A percentile compares a stretch with the other conserved stretches of the same genome.
Conservation (phyloP, 2,113 vertebrate species). For the Crocuta crocuta region DNA sequence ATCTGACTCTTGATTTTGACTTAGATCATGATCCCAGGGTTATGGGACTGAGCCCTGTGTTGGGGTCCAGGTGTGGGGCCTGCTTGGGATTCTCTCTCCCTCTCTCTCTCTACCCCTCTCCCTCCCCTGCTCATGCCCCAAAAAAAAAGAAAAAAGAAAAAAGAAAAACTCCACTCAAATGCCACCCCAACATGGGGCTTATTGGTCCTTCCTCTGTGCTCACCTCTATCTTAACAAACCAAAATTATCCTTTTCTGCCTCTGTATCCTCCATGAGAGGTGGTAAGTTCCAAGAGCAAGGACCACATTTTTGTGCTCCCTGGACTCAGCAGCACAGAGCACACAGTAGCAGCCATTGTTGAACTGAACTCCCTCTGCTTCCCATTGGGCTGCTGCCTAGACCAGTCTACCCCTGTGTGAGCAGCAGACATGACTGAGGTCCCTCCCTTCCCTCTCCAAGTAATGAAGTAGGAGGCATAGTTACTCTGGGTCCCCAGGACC, state of each 20-base stretch:
- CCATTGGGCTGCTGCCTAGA: background rate
- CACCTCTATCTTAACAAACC: background rate
- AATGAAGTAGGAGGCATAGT: background rate
- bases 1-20: no score
- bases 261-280: background rate
- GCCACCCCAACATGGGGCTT: background rate
- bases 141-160: background rate
- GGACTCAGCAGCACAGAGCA: background rate
- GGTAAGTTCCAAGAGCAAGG: background rate
- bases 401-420: background rate
- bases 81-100: background rate
- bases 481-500: background rate
- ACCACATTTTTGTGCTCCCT: background rate
- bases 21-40: no score
- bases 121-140: background rate
- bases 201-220: background rate
- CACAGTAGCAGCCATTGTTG: background rate
- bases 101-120: background rate
- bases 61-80: background rate
- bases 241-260: background rate
- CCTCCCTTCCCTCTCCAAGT: background rate
- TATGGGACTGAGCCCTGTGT: background rate
- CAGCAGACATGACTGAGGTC: background rate
- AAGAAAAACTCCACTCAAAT: background rate
- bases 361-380: background rate